Base-by-base conservation (phyloP, 2,797 vertebrate genomes). In the Rhadinocentrus ornatus region DNA sequence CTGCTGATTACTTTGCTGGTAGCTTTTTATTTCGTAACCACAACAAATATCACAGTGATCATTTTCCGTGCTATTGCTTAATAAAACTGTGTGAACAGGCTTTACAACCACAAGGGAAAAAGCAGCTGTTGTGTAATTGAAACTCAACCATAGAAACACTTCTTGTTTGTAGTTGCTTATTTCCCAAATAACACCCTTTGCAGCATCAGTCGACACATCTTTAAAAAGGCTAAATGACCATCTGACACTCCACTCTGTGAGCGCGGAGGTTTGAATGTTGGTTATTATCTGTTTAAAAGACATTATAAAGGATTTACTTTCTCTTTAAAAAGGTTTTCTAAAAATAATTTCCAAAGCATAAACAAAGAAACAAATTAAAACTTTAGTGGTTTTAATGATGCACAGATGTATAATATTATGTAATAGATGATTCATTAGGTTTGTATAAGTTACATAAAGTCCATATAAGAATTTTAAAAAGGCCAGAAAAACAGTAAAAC, bases 41-140 rank as follows among this genome's bases (percentile, higher is more conserved):
- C 32, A 77, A 69, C 70, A 72, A 32, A 73, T 66, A 81, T 72
- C 53, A 83, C 68, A 80, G 76, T 64, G 70, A 77, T 80, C 26
- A 66, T 71, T 78, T 71, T 72, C 15, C 26, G 44, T 26, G 26
- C 13, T 37, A 48, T 73, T 63, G 26, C 57, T 85, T 86, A 79
- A 80, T 87, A 81, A 83, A 75, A 34, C 20, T 41, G 55, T 80
- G 66, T 81, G 67, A 63, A 79, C 60, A 55, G 60, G 58, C 61
- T 57, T 60, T 24, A 67, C 37, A 26, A 73, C 15, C 61, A 50
- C 39, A 8, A 50, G 41, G n/a, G 29, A 24, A 35, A 55, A 50
- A 32, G 11, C 15, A 48, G 22, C 32, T 62, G 16, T 41, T 22
- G 7, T 60, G 34, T 1, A 0, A 52, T 68, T 75, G 4, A 55